These are phyloP conservation scores for Parotocinclus haroldoi DNA, from an alignment of 2,797 vertebrate species.

Conservation along the genomic window DNA sequence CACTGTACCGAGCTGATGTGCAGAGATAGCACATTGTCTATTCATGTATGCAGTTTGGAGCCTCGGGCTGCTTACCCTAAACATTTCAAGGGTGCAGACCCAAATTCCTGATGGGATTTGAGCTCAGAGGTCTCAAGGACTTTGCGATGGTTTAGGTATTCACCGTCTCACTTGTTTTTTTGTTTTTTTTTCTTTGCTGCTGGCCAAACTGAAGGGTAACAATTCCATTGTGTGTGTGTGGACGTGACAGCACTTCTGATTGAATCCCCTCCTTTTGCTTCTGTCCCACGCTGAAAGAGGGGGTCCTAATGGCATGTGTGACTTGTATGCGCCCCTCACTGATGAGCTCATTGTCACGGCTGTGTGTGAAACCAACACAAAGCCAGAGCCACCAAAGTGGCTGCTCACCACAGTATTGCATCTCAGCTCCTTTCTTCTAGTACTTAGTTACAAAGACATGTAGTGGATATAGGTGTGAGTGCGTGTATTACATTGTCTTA, in stretches of 20 bases:
- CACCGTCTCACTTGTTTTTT: conserved; percentile 16
- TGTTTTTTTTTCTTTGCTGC: conserved; percentile 18
- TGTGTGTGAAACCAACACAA: conserved; percentile 64
- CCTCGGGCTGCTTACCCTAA: conserved; percentile 43
- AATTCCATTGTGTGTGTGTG: conserved; percentile 27
- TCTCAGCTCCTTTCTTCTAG: conserved; percentile 44
- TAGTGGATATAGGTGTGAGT: no score
- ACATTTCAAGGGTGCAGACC: conserved; percentile 29
- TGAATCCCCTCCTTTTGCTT: conserved; percentile 52
- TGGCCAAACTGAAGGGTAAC: conserved; percentile 24
- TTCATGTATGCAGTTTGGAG: conserved; percentile 43
- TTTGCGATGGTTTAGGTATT: conserved; percentile 29
- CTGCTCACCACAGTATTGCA: conserved; percentile 46
- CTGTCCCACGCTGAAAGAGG: conserved; percentile 57
- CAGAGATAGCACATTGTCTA: conserved; percentile 31
- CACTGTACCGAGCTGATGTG: conserved; percentile 35
- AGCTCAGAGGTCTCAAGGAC: conserved; percentile 24
- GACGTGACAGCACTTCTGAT: conserved; percentile 56
- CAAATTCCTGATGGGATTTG: conserved; percentile 35
- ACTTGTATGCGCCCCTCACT: conserved; percentile 58
- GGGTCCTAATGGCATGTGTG: conserved; percentile 57
- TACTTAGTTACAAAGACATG: conserved; percentile 14
- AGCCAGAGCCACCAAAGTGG: conserved; percentile 15
- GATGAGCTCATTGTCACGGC: conserved; percentile 74
- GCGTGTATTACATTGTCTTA: no score